Evolutionary conservation across 1,140 invertebrate genomes (phyloP).

Genomic region (Drosophila equinoxialis): DNA sequence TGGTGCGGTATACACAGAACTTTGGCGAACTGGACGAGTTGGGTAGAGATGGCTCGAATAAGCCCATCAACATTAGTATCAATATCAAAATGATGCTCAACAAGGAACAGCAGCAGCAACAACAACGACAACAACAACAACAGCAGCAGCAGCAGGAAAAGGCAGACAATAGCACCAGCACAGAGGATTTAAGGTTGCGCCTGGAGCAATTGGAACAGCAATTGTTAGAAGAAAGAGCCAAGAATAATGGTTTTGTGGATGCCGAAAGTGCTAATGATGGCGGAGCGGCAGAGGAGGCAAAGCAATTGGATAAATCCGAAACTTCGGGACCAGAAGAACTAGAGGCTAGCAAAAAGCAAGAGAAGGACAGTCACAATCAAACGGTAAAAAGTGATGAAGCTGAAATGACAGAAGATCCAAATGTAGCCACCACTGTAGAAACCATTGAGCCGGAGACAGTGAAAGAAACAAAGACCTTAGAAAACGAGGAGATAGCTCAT

Average conservation of each 20-base stretch:
- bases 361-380: conserved; percentile 58
- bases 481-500: conserved; percentile 62
- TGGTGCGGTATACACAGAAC: conserved; percentile 71
- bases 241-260: conserved; percentile 40
- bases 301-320: not conserved
- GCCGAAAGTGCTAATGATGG: not conserved
- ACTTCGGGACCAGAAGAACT: not conserved
- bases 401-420: not conserved
- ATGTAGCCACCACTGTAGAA: not conserved
- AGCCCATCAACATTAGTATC: conserved; percentile 79
- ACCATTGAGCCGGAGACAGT: conserved; percentile 47
- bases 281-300: not conserved
- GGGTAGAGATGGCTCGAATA: conserved; percentile 48
- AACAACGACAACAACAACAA: conserved; percentile 44
- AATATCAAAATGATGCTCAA: conserved; percentile 79
- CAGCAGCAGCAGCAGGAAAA: conserved; percentile 10
- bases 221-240: conserved; percentile 55
- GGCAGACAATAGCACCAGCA: conserved; percentile 35
- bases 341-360: conserved; percentile 40
- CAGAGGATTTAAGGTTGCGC: conserved; percentile 62
- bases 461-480: conserved; percentile 62
- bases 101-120: conserved; percentile 51
- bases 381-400: conserved; percentile 37
- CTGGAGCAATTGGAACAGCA: conserved; percentile 66
- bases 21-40: conserved; percentile 66